Base-by-base conservation (phyloP, 2,888 invertebrate genomes). In the Callyntrura sp. region DNA sequence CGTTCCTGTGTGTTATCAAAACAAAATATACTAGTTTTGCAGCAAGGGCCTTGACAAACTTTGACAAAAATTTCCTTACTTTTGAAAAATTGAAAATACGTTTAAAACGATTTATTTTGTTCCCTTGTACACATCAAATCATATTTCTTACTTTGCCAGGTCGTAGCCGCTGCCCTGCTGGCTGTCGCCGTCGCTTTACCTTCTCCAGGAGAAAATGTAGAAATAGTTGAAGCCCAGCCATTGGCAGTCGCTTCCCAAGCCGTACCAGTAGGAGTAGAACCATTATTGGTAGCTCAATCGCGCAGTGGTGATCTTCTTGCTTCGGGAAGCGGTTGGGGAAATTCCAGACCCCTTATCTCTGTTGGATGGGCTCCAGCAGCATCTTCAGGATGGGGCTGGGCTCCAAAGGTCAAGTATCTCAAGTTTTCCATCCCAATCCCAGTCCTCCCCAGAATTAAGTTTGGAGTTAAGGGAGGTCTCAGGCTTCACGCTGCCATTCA, bases 381-480 rank as follows among this genome's bases (percentile, higher is more conserved):
- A 70, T 6, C 70, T 45, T 14, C 70, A 11, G 93, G 93, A 86
- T 93, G 92, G 93, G 93, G 92, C n/a, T 92, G 92, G 92, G 85
- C 85, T 65, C 92, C 92, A 90, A 91, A 90, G 81, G 90, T 92
- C 87, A 90, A 90, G 81, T 92, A 92, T 70, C 90, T 93, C 65
- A 93, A 92, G 90, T 91, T 93, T 90, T 79, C 89, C 90, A 92
- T 92, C 88, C 93, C 91, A 92, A 92, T 93, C 90, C 93, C 93
- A 90, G 90, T 91, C 76, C 85, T 93, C 20, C 93, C 93, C 70
- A 90, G 92, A 68, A 92, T 92, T 78, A 90, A 90, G 60, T 91
- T 91, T 68, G 92, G 93, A 89, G 91, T 93, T 88, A 93, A 93
- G 90, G 92, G 92, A 86, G 92, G 92, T 57, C 88, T 92, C 48